Conservation (phyloP, 2,113 vertebrate species). For the Pogonocichla stellata region DNA sequence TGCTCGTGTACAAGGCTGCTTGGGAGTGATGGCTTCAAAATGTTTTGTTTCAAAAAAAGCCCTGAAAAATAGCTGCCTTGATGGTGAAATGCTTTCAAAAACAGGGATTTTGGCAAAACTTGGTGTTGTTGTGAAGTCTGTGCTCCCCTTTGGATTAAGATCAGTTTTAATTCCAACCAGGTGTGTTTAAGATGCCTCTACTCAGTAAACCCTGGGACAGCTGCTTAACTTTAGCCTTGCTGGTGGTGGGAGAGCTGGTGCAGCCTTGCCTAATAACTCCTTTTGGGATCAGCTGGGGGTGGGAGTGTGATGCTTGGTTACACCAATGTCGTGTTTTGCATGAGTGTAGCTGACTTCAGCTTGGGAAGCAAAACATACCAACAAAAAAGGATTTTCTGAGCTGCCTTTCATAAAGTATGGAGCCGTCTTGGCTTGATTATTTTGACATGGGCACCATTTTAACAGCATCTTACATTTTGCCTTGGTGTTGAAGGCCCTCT, state of each 20-base stretch:
- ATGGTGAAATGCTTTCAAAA: neutral
- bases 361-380: neutral
- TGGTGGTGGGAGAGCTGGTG: neutral
- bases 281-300: neutral
- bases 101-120: neutral
- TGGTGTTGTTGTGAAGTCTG: neutral
- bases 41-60: neutral
- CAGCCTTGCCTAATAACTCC: no score
- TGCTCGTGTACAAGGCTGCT: neutral
- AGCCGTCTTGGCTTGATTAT: neutral
- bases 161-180: neutral
- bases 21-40: neutral
- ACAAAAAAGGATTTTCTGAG: neutral
- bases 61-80: neutral
- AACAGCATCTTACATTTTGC: neutral
- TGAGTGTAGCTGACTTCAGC: neutral
- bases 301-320: neutral
- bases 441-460: neutral
- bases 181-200: neutral
- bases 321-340: rapidly evolving
- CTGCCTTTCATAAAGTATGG: neutral
- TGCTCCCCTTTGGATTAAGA: neutral
- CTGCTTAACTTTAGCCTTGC: neutral
- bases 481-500: neutral
- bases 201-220: neutral